A percentile compares a stretch with the other conserved stretches of the same genome.
phyloP scores from a whole-genome alignment of 2,888 invertebrate genomes.

The Eucera pruinosa region DNA sequence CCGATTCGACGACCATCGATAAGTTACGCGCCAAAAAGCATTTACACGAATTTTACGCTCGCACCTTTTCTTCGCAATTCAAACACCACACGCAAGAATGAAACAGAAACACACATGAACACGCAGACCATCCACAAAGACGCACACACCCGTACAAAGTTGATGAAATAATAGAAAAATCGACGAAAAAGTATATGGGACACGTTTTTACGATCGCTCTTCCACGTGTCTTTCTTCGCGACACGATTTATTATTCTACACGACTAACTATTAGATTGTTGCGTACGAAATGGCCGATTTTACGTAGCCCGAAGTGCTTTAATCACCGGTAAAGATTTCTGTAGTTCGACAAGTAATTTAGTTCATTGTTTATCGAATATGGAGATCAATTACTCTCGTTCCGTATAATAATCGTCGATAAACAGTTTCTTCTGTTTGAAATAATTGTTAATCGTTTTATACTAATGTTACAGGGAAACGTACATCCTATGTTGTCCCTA shows the following conservation, averaged over 20 bases:
- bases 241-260: constrained; percentile 54
- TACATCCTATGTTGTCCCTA: no score
- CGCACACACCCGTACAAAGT: constrained; percentile 30
- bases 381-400: no score
- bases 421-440: no score
- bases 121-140: constrained; percentile 32
- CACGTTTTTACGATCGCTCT: constrained; percentile 65
- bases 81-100: constrained; percentile 42
- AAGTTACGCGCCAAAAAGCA: constrained; percentile 45
- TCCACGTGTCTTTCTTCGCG: constrained; percentile 69
- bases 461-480: no score
- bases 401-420: no score
- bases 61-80: constrained; percentile 61
- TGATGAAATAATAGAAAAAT: not conserved
- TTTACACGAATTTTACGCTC: constrained; percentile 58
- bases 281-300: no score
- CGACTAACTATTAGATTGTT: constrained; percentile 61
- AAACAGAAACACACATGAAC: constrained; percentile 16
- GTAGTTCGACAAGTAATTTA: no score
- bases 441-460: no score
- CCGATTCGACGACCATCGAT: constrained; percentile 52
- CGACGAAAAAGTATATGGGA: constrained; percentile 29
- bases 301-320: no score
- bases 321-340: no score
- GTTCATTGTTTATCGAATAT: no score